These are phyloP conservation scores for Diloba caeruleocephala DNA, from an alignment of 2,888 invertebrate genomes.

Conservation along the genomic window DNA sequence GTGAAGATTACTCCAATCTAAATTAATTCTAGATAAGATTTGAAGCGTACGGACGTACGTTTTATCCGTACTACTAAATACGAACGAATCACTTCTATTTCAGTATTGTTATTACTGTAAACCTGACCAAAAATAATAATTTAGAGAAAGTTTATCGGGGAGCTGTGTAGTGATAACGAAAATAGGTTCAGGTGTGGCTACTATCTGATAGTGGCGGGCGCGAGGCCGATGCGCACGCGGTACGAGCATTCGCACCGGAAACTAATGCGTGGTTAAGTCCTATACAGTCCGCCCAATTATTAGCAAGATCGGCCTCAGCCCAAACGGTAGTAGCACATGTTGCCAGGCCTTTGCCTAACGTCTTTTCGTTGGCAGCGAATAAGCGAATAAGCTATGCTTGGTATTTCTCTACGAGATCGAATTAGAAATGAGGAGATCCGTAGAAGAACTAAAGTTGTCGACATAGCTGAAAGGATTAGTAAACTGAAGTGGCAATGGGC, in stretches of 20 bases:
- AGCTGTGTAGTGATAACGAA: slow-evolving; percentile 69
- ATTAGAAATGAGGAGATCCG: too few relatives aligned
- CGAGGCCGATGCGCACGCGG: slow-evolving; percentile 28
- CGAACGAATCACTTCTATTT: too few relatives aligned
- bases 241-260: slow-evolving; percentile 4
- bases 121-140: slow-evolving; percentile 39
- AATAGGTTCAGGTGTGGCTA: slow-evolving; percentile 82
- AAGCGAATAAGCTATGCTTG: too few relatives aligned
- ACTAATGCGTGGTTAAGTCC: slow-evolving; percentile 8
- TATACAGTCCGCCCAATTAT: not conserved
- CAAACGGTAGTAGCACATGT: too few relatives aligned
- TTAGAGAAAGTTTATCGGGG: slow-evolving; percentile 72
- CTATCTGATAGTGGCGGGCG: slow-evolving; percentile 63
- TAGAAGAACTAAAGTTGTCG: too few relatives aligned
- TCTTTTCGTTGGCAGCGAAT: too few relatives aligned
- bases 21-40: slow-evolving; percentile 38
- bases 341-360: too few relatives aligned
- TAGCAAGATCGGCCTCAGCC: not conserved
- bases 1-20: slow-evolving; percentile 26
- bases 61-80: too few relatives aligned
- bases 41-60: not conserved
- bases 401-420: too few relatives aligned
- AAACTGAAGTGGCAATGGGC: too few relatives aligned
- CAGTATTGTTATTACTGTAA: slow-evolving; percentile 1
- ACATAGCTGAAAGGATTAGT: too few relatives aligned